Conservation (phyloP, 2,113 vertebrate species). For the Pimephales promelas region DNA sequence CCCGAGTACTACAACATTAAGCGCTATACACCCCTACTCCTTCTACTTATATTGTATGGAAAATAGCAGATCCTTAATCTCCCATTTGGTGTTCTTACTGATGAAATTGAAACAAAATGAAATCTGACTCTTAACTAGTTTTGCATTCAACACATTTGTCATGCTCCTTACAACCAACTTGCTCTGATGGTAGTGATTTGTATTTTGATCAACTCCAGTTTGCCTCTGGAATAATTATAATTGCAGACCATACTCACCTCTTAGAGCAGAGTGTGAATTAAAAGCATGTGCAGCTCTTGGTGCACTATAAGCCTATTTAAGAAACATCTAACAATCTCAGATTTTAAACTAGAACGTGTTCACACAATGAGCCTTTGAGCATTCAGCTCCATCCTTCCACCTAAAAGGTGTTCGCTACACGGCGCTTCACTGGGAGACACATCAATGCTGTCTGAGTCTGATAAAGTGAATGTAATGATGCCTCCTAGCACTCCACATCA, state of each 20-base stretch:
- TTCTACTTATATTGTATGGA: background rate
- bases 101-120: background rate
- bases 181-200: constrained; percentile 42
- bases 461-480: constrained; percentile 56
- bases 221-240: constrained; percentile 61
- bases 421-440: constrained; percentile 53
- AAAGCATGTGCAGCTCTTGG: constrained; percentile 47
- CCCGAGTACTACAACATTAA: too few species aligned
- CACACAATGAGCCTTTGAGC: constrained; percentile 61
- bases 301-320: constrained; percentile 31
- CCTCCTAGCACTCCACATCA: constrained; percentile 50
- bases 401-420: constrained; percentile 58
- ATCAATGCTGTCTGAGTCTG: constrained; percentile 55
- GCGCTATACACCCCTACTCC: too few species aligned
- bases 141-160: constrained; percentile 37
- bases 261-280: constrained; percentile 61
- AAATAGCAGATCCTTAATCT: background rate
- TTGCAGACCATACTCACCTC: constrained; percentile 58
- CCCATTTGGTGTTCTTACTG: background rate
- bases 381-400: constrained; percentile 67
- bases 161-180: constrained; percentile 51
- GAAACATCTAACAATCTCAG: constrained; percentile 47
- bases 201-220: constrained; percentile 50
- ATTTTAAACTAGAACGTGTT: constrained; percentile 56
- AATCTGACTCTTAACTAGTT: background rate